phyloP scores from a whole-genome alignment of 2,113 vertebrate species.

The Spermophilus dauricus region DNA sequence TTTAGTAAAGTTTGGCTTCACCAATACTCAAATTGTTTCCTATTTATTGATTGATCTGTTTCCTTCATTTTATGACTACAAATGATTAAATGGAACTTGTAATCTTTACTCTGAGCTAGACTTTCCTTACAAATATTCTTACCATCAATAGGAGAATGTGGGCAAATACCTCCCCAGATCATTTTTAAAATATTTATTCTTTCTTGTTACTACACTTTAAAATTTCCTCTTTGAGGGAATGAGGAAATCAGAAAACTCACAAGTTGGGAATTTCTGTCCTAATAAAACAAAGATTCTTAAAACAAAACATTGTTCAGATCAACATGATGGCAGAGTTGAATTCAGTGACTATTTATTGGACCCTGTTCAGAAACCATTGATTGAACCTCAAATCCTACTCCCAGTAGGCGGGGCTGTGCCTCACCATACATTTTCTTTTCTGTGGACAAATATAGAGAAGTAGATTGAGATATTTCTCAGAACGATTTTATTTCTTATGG shows the following conservation, averaged over 20 bases:
- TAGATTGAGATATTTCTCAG: constrained; percentile 38
- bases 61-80: constrained; percentile 48
- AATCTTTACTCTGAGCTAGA: not conserved
- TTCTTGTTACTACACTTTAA: not conserved
- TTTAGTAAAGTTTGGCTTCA: not conserved
- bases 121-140: not conserved
- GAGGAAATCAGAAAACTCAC: not conserved
- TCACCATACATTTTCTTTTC: not conserved
- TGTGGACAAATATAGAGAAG: not conserved
- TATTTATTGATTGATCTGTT: constrained; percentile 58
- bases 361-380: not conserved
- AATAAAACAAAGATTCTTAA: not conserved
- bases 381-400: not conserved
- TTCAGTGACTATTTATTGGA: not conserved
- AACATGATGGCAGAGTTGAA: not conserved
- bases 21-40: not conserved
- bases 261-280: not conserved
- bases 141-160: not conserved
- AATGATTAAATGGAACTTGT: constrained; percentile 35
- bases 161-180: not conserved
- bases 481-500: constrained; percentile 12
- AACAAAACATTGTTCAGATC: not conserved
- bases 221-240: not conserved
- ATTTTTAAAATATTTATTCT: not conserved
- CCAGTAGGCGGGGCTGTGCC: not conserved